Base-by-base conservation (phyloP, 2,888 invertebrate genomes). In the Leucophora obtusa region DNA sequence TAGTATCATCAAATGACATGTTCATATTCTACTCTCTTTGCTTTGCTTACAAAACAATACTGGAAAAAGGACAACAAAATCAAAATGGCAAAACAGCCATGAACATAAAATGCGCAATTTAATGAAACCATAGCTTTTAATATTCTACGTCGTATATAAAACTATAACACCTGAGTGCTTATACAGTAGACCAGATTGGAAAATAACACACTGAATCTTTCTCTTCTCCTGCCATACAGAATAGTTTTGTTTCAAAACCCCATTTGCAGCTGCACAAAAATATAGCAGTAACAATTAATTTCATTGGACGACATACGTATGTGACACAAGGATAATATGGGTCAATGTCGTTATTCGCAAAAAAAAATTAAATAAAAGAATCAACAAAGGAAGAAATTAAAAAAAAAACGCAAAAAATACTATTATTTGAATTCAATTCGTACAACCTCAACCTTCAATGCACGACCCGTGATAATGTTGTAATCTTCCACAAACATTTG, bases 91-190 rank as follows among this genome's bases (percentile, higher is more conserved):
- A 28, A 58, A 59, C 59, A 71, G 59, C 60, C 77, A 71, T 77
- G 77, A 77, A 81, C 76, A 70, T 77, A 77, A 81, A 81, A 81
- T 77, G 77, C 77, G 69, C 81, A 81, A 81, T 74, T 81, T 77
- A 81, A 73, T 73, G 77, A 63, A 65, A 77, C 24, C 75, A 80
- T 65, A 51, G 60, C 60, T 74, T 71, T 78, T 71, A 60, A 58
- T 66, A 71, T 77, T 74, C 63, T 66, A 35, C 70, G 15, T 15
- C 28, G 21, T 15, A 59, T 28, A 59, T 28, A 24, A 10, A 47
- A 33, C 43, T 21, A 65, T 68, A 69, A 65, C 73, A 81, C 81
- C 80, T 81, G 80, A 69, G 65, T 47, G 43, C n/a, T 47, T 47
- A 38, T 38, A 38, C 38, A 47, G 43, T n/a, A 47, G 43, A 47